Base-by-base conservation (phyloP, 1,140 invertebrate species). In the Drosophila prosaltans region DNA sequence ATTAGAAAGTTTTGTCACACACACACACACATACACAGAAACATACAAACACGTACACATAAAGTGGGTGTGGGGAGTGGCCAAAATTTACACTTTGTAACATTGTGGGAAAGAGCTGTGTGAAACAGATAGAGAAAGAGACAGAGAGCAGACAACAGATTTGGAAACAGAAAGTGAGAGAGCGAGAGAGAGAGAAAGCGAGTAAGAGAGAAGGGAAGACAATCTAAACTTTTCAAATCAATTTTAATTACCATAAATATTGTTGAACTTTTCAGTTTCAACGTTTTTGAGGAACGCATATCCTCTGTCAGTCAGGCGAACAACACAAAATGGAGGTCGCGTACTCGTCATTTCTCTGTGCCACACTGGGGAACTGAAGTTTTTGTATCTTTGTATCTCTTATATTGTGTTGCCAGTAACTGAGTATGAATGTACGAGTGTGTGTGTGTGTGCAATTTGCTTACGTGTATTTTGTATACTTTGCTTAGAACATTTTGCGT, bases 161-260 rank as follows among this genome's bases (percentile, higher is more conserved):
- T 69, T 74, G 76, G 72, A 70, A 65, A 72, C 84, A 65, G 71
- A 89, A 64, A 51, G 16, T 21, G 7, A 48, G 16, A 48, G 21
- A 9, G 7, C 0, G 21, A 26, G 45, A 26, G 45, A 9, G 16
- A 59, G 54, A 43, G 65, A 68, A 60, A 67, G 28, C 28, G 28
- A 30, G 0, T 30, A 4, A 30, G 28, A 81, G 68, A 70, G 61
- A 74, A 84, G 64, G 78, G 81, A 64, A 89, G 85, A 89, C 84
- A 84, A 83, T 83, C 88, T 83, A 90, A 90, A 90, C 86, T 90
- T 90, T 90, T 90, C 88, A 74, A 90, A 90, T 90, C 86, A 90
- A 90, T 90, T 90, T 90, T 90, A 90, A 90, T 90, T 90, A 90
- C 82, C 86, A 90, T 83, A 86, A 86, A 90, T 90, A 86, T 88